Base-by-base conservation (phyloP, 2,113 vertebrate species). In the Tapirus terrestris region DNA sequence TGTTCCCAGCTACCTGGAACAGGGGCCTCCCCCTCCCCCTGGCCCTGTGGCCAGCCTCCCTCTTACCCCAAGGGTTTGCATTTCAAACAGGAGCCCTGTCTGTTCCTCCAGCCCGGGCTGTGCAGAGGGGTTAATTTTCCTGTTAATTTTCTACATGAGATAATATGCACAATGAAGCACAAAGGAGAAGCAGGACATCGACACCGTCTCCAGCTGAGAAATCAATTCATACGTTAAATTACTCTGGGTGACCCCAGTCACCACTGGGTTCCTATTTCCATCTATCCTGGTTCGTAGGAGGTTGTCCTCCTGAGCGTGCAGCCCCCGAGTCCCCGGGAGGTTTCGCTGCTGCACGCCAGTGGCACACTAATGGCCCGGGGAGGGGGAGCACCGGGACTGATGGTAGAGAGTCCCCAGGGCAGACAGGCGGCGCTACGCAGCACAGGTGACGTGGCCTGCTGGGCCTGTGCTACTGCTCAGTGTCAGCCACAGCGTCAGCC, bases 91-190 rank as follows among this genome's bases (percentile, higher is more conserved):
- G 39, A 95, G 73, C 4, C 21, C 21, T 63, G 72, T 67, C 82
- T 95, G 58, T 60, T 98, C 58, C 82, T 98, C 96, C 97, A 93
- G 83, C 48, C 95, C 16, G 45, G 48, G 25, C 89, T 97, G 58
- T 1, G 21, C 33, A 53, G 11, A 90, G 43, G 43, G 61, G 97
- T 98, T 97, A 98, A 97, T 96, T 87, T 92, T 80, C 63, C 96
- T 93, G 82, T 98, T 98, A 97, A 98, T 98, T 98, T 98, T 98
- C 97, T 96, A 95, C 98, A 96, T 97, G 95, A 98, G 60, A 58
- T 97, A 94, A 92, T 94, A 89, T 27, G 93, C 36, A 97, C 72
- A 96, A 94, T 29, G 91, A 98, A 92, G 91, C 82, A 94, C 56
- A 94, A 96, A 97, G 60, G 79, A 98, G 90, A 91, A 94, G 53